Conservation (phyloP, 1,140 invertebrate species). For the Drosophila saltans region DNA sequence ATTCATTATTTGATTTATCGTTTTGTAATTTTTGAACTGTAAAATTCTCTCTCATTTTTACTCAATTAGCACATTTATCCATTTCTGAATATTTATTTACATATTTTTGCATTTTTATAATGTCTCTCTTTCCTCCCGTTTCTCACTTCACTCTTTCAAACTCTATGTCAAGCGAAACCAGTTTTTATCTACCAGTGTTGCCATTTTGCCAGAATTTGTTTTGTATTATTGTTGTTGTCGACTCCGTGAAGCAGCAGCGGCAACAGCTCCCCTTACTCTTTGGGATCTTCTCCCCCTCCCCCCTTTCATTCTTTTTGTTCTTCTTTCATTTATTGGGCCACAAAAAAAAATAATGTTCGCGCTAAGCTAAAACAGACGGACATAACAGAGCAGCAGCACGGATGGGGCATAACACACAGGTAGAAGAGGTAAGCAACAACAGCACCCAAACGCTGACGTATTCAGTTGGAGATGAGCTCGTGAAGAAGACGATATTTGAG, state of each 20-base stretch:
- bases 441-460: slow-evolving; percentile 40
- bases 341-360: slow-evolving; percentile 7
- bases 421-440: slow-evolving; percentile 18
- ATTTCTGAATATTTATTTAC: slow-evolving; percentile 44
- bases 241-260: background rate
- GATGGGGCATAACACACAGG: background rate
- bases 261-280: slow-evolving; percentile 7
- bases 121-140: background rate
- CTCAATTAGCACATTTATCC: slow-evolving; percentile 62
- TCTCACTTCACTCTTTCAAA: slow-evolving; percentile 33
- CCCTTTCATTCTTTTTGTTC: slow-evolving; percentile 17
- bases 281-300: slow-evolving; percentile 12
- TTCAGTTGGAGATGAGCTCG: slow-evolving; percentile 25
- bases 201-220: slow-evolving; percentile 58
- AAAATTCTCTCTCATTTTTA: slow-evolving; percentile 26
- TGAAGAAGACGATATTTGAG: background rate
- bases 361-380: background rate
- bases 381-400: slow-evolving; percentile 8
- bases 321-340: slow-evolving; percentile 8
- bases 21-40: slow-evolving; percentile 48
- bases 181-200: slow-evolving; percentile 64
- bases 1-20: slow-evolving; percentile 75
- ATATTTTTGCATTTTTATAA: slow-evolving; percentile 43
- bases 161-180: slow-evolving; percentile 43
- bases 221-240: slow-evolving; percentile 34